These are phyloP conservation scores for Procambarus virginalis DNA, from an alignment of 1,140 invertebrate genomes.

Conservation along the genomic window DNA sequence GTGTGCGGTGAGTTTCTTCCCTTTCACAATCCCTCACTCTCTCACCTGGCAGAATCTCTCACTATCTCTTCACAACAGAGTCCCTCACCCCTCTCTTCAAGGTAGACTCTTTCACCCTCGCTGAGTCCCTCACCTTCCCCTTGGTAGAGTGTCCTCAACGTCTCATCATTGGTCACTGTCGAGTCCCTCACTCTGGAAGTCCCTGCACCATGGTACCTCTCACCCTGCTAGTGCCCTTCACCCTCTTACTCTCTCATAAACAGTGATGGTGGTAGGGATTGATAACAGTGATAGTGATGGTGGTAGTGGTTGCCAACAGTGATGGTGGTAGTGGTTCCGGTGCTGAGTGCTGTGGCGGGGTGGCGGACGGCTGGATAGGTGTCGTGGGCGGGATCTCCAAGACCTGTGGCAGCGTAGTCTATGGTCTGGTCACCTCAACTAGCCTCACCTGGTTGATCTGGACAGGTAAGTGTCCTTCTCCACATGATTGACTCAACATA, in stretches of 20 bases:
- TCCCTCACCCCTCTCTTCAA: not conserved
- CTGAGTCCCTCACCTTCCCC: not conserved
- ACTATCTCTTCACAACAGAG: not conserved
- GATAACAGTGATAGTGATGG: too few species aligned
- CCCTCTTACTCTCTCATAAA: too few species aligned
- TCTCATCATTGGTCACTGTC: not conserved
- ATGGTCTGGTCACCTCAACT: constrained; percentile 32
- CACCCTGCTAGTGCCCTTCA: too few species aligned
- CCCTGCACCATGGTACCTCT: too few species aligned
- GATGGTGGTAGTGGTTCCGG: constrained; percentile 39
- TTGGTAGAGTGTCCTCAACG: not conserved
- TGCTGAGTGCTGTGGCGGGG: not conserved
- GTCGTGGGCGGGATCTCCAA: constrained; percentile 33
- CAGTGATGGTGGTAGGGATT: too few species aligned
- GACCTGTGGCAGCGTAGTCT: constrained; percentile 11
- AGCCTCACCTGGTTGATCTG: constrained; percentile 42
- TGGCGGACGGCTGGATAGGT: constrained; percentile 43
- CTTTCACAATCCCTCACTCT: not conserved
- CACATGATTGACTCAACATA: too few species aligned
- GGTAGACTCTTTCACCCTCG: not conserved
- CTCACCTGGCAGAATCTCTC: not conserved
- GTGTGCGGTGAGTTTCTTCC: constrained; percentile 25
- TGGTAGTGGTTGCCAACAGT: not conserved
- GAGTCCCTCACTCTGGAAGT: too few species aligned
- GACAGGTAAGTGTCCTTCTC: not conserved